Evolutionary conservation across 2,113 vertebrate genomes (phyloP), one percentile per base, ranked within the genome.

Genomic region (Tretioscincus oriximinensis): DNA sequence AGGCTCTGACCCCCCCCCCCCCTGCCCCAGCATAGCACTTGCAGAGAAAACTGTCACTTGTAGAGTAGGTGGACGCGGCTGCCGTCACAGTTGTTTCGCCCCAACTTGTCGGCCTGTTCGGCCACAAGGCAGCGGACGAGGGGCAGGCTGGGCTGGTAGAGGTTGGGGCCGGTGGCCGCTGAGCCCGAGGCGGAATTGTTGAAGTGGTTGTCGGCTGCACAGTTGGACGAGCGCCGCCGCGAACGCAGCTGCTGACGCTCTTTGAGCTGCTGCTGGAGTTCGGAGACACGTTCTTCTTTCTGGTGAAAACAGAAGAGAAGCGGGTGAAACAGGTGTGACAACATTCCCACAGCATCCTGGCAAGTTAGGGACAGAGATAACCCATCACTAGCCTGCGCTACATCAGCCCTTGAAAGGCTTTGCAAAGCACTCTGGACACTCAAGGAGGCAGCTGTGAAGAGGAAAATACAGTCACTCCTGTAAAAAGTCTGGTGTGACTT

Each of bases 31-130:
- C 1, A 65, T 9, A 54, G 12, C 5, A 21, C 22, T 31, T 9
- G 65, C 5, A 51, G 10, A 6, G 12, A 31, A 31, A 31, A 3
- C 81, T 78, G 63, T 97, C 95, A 97, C 87, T 98, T 98, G 82
- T 98, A 98, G 76, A 98, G 96, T 82, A 98, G 95, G 21, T 97
- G 97, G 83, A 98, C 96, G 29, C 97, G 95, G 93, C 97, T 97
- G 80, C 97, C 96, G 76, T 98, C 97, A 91, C 97, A 98, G 93
- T 97, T 97, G 93, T 96, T 96, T 79, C 96, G 95, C 49, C 93
- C 95, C 88, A 98, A 95, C 88, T 97, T 97, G 92, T 98, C 97
- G 0, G 93, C 91, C 47, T 92, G 94, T 24, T 95, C 94, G 0
- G 93, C 85, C 14, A 90, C 90, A 1, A 92, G 84, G 41, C 91